These are phyloP conservation scores for Epinotia demarniana DNA, from an alignment of 2,888 invertebrate genomes.

Conservation along the genomic window DNA sequence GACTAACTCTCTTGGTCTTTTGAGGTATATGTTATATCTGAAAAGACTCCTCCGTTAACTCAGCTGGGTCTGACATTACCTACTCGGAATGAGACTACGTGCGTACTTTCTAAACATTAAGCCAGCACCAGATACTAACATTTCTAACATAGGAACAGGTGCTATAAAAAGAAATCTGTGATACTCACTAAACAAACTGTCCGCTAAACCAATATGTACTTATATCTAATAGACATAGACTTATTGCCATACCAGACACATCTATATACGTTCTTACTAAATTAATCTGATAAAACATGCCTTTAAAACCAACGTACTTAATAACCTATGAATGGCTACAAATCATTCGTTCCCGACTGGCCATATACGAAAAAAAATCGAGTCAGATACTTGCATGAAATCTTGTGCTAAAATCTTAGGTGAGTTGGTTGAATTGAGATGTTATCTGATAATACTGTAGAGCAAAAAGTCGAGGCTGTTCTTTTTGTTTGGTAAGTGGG, in stretches of 20 bases:
- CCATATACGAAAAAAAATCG: conserved; percentile 48
- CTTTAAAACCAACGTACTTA: conserved; percentile 41
- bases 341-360: conserved; percentile 49
- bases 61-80: no score
- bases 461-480: conserved; percentile 33
- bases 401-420: conserved; percentile 55
- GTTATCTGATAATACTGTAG: conserved; percentile 45
- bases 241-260: conserved; percentile 26
- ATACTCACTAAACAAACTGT: not conserved
- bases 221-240: conserved; percentile 2
- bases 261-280: conserved; percentile 4
- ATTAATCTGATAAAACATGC: conserved; percentile 24
- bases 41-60: no score
- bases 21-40: no score
- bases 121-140: not conserved
- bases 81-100: no score
- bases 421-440: conserved; percentile 47
- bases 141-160: not conserved
- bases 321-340: conserved; percentile 53
- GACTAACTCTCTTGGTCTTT: no score
- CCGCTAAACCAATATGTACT: not conserved
- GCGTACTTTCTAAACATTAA: not conserved
- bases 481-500: conserved; percentile 42
- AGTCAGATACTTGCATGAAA: conserved; percentile 48
- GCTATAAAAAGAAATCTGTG: not conserved